These are phyloP conservation scores for Plecotus auritus DNA, from an alignment of 2,113 vertebrate genomes.

Conservation along the genomic window DNA sequence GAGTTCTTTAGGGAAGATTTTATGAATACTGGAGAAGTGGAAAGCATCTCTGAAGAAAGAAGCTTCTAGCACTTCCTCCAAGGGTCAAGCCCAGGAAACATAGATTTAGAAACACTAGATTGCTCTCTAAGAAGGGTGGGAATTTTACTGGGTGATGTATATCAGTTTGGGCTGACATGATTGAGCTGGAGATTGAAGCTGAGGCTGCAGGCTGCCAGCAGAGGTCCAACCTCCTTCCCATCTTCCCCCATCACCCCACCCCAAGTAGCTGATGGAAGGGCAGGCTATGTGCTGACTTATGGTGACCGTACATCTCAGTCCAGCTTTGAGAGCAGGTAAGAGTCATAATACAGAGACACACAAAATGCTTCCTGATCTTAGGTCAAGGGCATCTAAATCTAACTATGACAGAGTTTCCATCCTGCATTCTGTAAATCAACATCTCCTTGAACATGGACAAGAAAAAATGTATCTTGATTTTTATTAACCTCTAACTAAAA, in stretches of 20 bases:
- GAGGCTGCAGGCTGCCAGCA: not conserved
- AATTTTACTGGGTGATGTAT: not conserved
- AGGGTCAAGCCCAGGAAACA: not conserved
- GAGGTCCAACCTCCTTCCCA: not conserved
- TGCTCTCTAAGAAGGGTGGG: not conserved
- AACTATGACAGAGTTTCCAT: not conserved
- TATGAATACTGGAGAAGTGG: not conserved
- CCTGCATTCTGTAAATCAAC: not conserved
- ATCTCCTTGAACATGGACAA: not conserved
- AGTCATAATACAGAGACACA: not conserved
- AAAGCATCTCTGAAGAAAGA: not conserved
- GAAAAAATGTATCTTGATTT: not conserved
- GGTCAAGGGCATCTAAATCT: not conserved
- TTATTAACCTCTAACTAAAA: not conserved
- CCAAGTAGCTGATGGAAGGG: too few species aligned
- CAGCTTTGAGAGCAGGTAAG: not conserved
- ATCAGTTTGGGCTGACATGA: not conserved
- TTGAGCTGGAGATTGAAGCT: not conserved
- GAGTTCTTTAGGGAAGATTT: not conserved
- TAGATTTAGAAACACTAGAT: not conserved
- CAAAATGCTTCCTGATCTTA: not conserved
- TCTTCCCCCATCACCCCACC: fast-evolving
- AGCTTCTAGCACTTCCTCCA: not conserved
- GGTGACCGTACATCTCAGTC: not conserved
- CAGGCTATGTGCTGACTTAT: not conserved